phyloP scores from a whole-genome alignment of 53 echinoderm and acorn worm genomes.

The Apostichopus leukothele region DNA sequence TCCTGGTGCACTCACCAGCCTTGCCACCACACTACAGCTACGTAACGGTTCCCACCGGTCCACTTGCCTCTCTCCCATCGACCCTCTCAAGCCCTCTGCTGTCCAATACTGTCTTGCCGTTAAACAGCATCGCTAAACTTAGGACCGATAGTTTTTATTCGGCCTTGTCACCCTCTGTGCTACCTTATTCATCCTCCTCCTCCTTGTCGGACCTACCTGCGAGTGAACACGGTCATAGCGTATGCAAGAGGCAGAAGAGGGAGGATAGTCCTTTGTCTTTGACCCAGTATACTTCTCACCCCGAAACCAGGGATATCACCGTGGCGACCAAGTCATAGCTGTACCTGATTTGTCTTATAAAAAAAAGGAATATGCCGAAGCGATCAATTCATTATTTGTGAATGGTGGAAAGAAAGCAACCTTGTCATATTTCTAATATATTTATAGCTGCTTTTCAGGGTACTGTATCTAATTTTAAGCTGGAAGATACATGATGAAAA shows the following conservation, averaged over 20 bases:
- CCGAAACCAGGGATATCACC: slow-evolving; percentile 20
- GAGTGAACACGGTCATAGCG: neutral
- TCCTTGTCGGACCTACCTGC: slow-evolving; percentile 9
- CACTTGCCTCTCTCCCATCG: slow-evolving; percentile 57
- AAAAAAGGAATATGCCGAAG: no score
- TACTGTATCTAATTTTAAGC: no score
- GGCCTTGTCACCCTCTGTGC: neutral
- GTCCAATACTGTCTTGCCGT: slow-evolving; percentile 50
- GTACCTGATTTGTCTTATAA: neutral
- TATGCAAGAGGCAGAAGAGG: neutral
- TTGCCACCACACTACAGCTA: slow-evolving; percentile 91
- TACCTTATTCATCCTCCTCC: neutral
- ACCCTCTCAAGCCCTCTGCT: slow-evolving; percentile 59
- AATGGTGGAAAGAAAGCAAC: no score
- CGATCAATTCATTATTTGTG: no score
- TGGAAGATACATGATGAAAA: no score
- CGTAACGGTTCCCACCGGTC: slow-evolving; percentile 79
- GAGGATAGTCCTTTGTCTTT: slow-evolving; percentile 8
- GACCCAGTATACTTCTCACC: neutral
- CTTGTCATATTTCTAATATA: no score
- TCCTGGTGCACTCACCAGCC: slow-evolving; percentile 83
- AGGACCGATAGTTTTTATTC: slow-evolving; percentile 35
- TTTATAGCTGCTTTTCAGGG: no score
- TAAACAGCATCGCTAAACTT: slow-evolving; percentile 11
- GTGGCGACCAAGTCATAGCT: slow-evolving; percentile 35